These are phyloP conservation scores for Muschampia plurimacula DNA, from an alignment of 2,888 invertebrate genomes.

Conservation along the genomic window DNA sequence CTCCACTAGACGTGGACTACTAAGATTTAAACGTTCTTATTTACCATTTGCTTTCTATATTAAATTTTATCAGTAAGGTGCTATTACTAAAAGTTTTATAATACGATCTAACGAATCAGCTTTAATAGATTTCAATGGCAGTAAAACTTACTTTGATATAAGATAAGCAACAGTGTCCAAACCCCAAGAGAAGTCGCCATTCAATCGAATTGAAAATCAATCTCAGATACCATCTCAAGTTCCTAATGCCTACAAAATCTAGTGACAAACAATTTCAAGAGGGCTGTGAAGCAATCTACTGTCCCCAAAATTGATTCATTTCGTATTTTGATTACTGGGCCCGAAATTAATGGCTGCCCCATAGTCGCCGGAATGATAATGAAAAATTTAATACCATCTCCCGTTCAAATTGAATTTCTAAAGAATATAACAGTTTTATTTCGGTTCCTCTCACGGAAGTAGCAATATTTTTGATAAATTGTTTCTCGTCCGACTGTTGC, in stretches of 20 bases:
- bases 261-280: constrained; percentile 65
- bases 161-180: constrained; percentile 65
- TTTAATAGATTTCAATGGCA: not conserved
- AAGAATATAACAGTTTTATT: constrained; percentile 57
- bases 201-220: constrained; percentile 47
- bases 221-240: constrained; percentile 35
- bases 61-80: too few relatives aligned
- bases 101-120: not conserved
- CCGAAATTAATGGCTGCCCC: constrained; percentile 67
- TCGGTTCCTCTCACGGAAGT: constrained; percentile 52
- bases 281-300: constrained; percentile 64
- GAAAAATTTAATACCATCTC: constrained; percentile 70
- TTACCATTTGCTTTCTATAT: too few relatives aligned
- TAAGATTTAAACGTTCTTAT: too few relatives aligned
- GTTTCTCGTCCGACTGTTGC: constrained; percentile 44
- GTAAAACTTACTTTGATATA: constrained; percentile 69
- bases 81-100: too few relatives aligned
- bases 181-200: constrained; percentile 64
- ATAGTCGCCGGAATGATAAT: constrained; percentile 61
- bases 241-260: constrained; percentile 51
- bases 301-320: constrained; percentile 52
- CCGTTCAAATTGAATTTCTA: constrained; percentile 69
- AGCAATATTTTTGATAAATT: constrained; percentile 52
- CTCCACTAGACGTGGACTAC: too few relatives aligned
- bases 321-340: constrained; percentile 67